Base-by-base conservation (phyloP, 2,113 vertebrate species). In the Rhinolophus sinicus region DNA sequence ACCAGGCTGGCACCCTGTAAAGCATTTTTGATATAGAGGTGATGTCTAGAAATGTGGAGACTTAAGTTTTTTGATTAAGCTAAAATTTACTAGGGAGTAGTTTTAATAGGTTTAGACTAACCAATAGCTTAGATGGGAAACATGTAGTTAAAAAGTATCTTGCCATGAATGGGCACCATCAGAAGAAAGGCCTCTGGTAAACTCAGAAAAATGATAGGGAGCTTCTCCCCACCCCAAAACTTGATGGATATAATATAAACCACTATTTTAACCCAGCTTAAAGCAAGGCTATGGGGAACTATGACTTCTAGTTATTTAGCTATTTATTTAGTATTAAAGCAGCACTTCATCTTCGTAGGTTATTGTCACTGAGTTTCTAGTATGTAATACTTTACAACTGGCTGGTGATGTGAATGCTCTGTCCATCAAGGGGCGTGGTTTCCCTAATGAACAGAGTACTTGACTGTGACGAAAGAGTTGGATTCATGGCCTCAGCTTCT, bases 41-140 rank as follows among this genome's bases (percentile, higher is more conserved):
- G 65, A 28, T 60, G 58, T 58, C 0, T 89, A 84, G 47, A 80
- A 62, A 22, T 82, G 78, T 38, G 0, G 83, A 90, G 40, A 69
- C 60, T 14, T 72, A 64, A 64, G 4, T 1, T 94, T 3, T 97
- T 18, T 28, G 0, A 5, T 77, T 44, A 72, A 62, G 67, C 80
- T 52, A 1, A n/a, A 85, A 28, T 62, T 58, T 86, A 56, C 16
- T 95, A 69, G 19, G 28, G 15, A 80, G 38, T 58, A n/a, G 3
- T 78, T 89, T 95, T 92, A 86, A 65, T 78, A 85, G 72, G 35
- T 47, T 75, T 96, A 82, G 24, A 80, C 30, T 77, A 80, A 70
- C 40, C 95, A 83, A n/a, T 84, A 83, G 62, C 80, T 95, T 76
- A 93, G 81, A 24, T 90, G 50, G 58, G 44, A 78, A 92, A n/a